Evolutionary conservation across 92 coral and sea anemone species (phyloP).

Genomic region (Hydrozoanthus gracilis): DNA sequence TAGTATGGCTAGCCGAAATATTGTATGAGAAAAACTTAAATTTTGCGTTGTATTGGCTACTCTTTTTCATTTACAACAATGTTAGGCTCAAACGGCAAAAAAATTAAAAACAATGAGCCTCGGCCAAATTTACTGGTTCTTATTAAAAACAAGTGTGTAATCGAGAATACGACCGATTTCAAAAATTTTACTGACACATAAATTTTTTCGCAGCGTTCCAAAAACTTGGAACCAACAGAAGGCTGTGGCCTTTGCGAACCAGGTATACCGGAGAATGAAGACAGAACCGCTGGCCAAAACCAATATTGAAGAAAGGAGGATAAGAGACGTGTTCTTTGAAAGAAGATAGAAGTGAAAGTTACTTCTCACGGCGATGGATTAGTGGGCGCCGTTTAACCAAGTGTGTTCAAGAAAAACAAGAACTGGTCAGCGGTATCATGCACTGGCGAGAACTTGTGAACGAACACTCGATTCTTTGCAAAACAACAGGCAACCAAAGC

Average conservation of each 20-base stretch:
- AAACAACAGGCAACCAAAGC: no score
- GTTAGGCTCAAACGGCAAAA: no score
- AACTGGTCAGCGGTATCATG: no score
- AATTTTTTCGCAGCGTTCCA: slow-evolving; percentile 52
- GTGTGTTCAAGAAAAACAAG: no score
- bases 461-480: no score
- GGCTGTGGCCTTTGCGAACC: slow-evolving; percentile 79
- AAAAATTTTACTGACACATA: background rate
- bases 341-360: slow-evolving; percentile 59
- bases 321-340: slow-evolving; percentile 88
- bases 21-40: no score
- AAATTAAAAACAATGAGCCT: no score
- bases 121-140: no score
- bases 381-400: background rate
- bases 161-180: background rate
- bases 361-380: background rate
- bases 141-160: background rate
- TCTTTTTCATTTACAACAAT: no score
- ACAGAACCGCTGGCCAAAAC: slow-evolving; percentile 72
- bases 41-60: no score
- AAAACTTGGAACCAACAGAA: slow-evolving; percentile 62
- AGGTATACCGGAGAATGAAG: slow-evolving; percentile 69
- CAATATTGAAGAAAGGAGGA: slow-evolving; percentile 72
- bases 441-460: no score
- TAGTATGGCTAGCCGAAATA: no score